Percentiles rank a stretch among this genome's conserved stretches.
These are phyloP conservation scores for Anabacerthia variegaticeps DNA, from an alignment of 2,797 vertebrate genomes.

Conservation along the genomic window DNA sequence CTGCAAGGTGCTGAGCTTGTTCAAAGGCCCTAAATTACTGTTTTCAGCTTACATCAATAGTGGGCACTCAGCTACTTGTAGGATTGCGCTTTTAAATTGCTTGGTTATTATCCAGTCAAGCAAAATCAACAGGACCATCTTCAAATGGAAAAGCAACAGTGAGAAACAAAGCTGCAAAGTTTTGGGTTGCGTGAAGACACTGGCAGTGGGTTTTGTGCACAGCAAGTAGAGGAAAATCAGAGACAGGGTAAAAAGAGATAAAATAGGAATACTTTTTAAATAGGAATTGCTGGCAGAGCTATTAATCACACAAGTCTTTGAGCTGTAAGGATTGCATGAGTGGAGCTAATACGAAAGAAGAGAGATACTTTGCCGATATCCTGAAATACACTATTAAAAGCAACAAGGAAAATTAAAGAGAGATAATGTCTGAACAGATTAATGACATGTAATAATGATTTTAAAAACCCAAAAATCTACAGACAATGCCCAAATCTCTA, in stretches of 20 bases:
- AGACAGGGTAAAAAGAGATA: neutral
- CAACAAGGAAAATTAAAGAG: constrained; percentile 4
- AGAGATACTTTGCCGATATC: neutral
- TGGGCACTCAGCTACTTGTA: neutral
- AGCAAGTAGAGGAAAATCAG: constrained; percentile 35
- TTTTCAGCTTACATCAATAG: neutral
- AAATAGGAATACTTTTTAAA: constrained; percentile 60
- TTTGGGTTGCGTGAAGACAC: neutral
- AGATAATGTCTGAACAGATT: constrained; percentile 48
- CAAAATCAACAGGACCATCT: neutral
- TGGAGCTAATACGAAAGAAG: neutral
- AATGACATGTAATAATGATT: constrained; percentile 23
- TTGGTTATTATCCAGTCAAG: neutral
- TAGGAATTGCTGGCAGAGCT: constrained; percentile 47
- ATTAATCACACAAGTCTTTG: constrained; percentile 57
- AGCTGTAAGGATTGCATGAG: constrained; percentile 17
- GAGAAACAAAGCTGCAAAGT: constrained; percentile 6
- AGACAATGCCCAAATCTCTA: neutral
- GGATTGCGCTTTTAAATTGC: neutral
- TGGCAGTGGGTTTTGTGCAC: neutral
- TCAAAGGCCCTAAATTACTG: neutral
- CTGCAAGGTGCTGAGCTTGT: neutral
- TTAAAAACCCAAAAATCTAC: neutral
- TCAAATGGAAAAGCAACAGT: neutral
- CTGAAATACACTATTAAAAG: constrained; percentile 10